Evolutionary conservation across 1,140 invertebrate species (phyloP).

Genomic region (Mylabris phalerata): DNA sequence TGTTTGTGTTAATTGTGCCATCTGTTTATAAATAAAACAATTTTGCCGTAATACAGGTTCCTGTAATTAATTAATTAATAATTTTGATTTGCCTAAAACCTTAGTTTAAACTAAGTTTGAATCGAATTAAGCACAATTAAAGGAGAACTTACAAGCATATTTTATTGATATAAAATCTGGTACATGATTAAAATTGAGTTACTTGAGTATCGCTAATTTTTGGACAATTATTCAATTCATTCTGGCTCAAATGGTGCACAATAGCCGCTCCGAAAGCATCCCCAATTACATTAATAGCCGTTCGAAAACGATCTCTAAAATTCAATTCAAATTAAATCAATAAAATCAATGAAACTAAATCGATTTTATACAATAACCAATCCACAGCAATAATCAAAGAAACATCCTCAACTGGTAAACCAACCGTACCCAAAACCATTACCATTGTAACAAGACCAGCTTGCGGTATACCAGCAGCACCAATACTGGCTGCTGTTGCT

Average conservation of each 20-base stretch:
- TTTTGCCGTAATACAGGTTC: too few relatives aligned
- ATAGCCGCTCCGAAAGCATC: constrained; percentile 84
- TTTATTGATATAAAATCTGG: too few relatives aligned
- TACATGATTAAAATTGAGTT: too few relatives aligned
- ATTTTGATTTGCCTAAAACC: too few relatives aligned
- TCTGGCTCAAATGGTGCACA: constrained; percentile 69
- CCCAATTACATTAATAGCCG: constrained; percentile 81
- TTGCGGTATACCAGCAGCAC: constrained; percentile 84
- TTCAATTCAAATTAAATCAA: not conserved
- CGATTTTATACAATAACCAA: constrained; percentile 69
- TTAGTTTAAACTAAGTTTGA: too few relatives aligned
- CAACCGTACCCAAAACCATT: constrained; percentile 77
- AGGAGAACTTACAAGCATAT: too few relatives aligned
- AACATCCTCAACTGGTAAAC: constrained; percentile 74
- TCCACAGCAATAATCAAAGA: constrained; percentile 77
- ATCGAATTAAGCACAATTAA: too few relatives aligned
- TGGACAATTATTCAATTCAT: constrained; percentile 48
- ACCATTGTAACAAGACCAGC: constrained; percentile 80
- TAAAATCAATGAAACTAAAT: constrained; percentile 22
- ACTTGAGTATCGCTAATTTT: too few relatives aligned
- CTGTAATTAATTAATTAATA: too few relatives aligned
- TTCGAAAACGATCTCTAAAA: constrained; percentile 78
- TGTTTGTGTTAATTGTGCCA: too few relatives aligned
- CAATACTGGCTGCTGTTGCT: constrained; percentile 80
- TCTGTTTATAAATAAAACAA: too few relatives aligned